Base-by-base conservation (phyloP, 2,888 invertebrate genomes). In the Hydrotaea diabolus region DNA sequence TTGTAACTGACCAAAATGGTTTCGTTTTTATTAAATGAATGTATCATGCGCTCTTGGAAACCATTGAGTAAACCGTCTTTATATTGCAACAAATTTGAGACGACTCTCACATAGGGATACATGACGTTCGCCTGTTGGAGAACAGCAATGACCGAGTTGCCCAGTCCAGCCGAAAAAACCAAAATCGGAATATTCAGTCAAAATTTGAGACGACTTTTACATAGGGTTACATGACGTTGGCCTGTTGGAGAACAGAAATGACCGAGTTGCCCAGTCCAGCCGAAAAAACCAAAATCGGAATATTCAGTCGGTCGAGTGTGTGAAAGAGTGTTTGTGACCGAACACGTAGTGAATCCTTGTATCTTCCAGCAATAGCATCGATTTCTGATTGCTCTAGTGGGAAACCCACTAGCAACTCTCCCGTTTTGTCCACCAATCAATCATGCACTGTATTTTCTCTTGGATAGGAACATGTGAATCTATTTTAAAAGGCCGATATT, bases 151-250 rank as follows among this genome's bases (percentile, higher is more conserved):
- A 99, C 97, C 0, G 97, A 94, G 91, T 99, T 96, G 0, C 98
- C 98, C 13, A 98, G 94, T 0, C 99, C 99, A 7, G 99, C 99
- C 1, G 98, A 98, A 93, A 99, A 98, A 59, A 99, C 96, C 83
- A 99, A 92, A 75, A 98, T 94, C 0, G 99, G 99, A 39, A 99
- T 95, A 78, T 95, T n/a, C n/a, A n/a, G n/a, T n/a, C n/a, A n/a
- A 97, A 98, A 92, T 98, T 98, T 0, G 98, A 98, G 15, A 98
- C 95, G 0, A 95, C 95, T 93, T 96, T 96, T 0, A 97, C 95
- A 92, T 97, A 96, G 0, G 95, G 93, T 21, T 94, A 93, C 77
- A 95, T 91, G 5, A 96, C 94, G 75, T 95, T 93, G 62, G 96
- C 95, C 71, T 96, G 95, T 72, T 93, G 93, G 53, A 99, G 93